A percentile compares a stretch with the other conserved stretches of the same genome.
These are phyloP conservation scores for Chaenocephalus aceratus DNA, from an alignment of 2,113 vertebrate genomes.

Conservation along the genomic window DNA sequence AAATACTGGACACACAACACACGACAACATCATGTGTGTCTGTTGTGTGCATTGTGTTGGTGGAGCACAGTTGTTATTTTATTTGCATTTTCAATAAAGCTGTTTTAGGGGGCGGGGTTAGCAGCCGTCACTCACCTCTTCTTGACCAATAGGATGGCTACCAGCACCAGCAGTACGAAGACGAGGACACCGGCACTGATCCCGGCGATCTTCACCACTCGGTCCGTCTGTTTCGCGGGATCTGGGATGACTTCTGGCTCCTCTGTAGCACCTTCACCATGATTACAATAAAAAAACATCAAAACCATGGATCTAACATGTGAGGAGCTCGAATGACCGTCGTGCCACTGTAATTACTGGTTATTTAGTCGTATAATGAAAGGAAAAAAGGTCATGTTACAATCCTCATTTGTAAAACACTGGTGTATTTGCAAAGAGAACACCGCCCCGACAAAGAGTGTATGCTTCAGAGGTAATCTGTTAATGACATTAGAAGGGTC, in stretches of 20 bases:
- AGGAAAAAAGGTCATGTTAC: not conserved
- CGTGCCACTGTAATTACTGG: not conserved
- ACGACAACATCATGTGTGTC: slow-evolving; percentile 55
- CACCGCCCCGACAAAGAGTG: not conserved
- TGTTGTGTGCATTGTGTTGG: slow-evolving; percentile 25
- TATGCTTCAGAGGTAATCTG: not conserved
- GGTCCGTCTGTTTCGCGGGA: slow-evolving; percentile 95
- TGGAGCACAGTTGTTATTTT: not conserved
- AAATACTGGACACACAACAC: slow-evolving; percentile 61
- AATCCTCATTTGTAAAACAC: not conserved
- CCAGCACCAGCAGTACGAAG: slow-evolving; percentile 94
- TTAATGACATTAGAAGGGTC: not conserved
- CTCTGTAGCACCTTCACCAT: slow-evolving; percentile 92
- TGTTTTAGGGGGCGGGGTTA: not conserved
- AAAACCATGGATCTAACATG: not conserved
- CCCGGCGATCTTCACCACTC: slow-evolving; percentile 98
- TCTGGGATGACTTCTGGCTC: slow-evolving; percentile 98
- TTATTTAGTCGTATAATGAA: not conserved
- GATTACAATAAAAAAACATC: slow-evolving; percentile 12
- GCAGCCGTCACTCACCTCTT: slow-evolving; percentile 89
- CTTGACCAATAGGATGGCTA: slow-evolving; percentile 95
- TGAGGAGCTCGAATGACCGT: too few relatives aligned
- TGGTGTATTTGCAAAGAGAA: slow-evolving; percentile 6
- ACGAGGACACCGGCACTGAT: slow-evolving; percentile 96
- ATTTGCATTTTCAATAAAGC: slow-evolving; percentile 10